These are phyloP conservation scores for Autographa gamma DNA, from an alignment of 2,888 invertebrate genomes.

Conservation along the genomic window DNA sequence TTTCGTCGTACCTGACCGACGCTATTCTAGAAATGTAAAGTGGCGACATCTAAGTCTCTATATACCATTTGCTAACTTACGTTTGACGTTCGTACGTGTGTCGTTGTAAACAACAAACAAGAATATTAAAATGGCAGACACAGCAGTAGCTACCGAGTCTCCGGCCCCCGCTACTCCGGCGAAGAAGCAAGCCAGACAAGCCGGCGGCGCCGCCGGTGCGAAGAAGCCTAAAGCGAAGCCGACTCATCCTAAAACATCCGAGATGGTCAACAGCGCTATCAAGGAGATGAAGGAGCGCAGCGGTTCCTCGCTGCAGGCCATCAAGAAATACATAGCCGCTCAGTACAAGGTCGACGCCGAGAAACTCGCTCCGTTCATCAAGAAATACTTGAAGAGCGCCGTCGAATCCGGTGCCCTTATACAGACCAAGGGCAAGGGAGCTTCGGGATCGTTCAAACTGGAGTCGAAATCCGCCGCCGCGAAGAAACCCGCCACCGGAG, in stretches of 20 bases:
- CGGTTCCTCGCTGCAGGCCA: slow-evolving; percentile 89
- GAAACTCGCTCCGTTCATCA: slow-evolving; percentile 89
- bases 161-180: slow-evolving; percentile 68
- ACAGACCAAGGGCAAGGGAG: slow-evolving; percentile 89
- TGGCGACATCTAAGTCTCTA: slow-evolving; percentile 13
- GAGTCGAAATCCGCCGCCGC: slow-evolving; percentile 64
- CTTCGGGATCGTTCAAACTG: slow-evolving; percentile 82
- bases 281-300: slow-evolving; percentile 86
- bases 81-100: too few species aligned
- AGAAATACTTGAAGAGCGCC: slow-evolving; percentile 78
- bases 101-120: too few species aligned
- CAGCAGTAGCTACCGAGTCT: slow-evolving; percentile 65
- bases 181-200: slow-evolving; percentile 65
- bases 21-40: slow-evolving; percentile 7
- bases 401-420: slow-evolving; percentile 87
- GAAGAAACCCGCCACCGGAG: slow-evolving; percentile 28
- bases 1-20: slow-evolving; percentile 12
- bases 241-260: slow-evolving; percentile 67
- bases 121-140: slow-evolving; percentile 63
- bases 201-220: slow-evolving; percentile 47
- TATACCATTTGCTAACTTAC: background rate
- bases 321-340: slow-evolving; percentile 90
- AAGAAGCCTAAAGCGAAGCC: slow-evolving; percentile 68
- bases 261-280: slow-evolving; percentile 89
- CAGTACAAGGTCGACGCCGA: slow-evolving; percentile 90